A percentile compares a stretch with the other conserved stretches of the same genome.
These are phyloP conservation scores for Eretmochelys imbricata DNA, from an alignment of 2,113 vertebrate species.

Conservation along the genomic window DNA sequence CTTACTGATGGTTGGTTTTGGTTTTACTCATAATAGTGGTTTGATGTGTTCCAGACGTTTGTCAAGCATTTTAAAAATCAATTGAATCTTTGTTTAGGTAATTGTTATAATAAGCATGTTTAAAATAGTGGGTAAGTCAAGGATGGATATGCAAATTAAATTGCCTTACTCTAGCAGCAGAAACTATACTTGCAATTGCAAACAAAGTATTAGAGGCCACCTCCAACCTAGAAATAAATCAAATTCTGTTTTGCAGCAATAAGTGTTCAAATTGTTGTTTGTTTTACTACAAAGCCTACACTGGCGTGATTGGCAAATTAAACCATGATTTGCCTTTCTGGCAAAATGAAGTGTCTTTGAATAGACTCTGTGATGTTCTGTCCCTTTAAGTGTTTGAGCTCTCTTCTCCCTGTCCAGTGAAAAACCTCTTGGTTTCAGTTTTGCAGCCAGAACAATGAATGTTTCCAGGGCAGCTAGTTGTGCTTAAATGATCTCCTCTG, in stretches of 20 bases:
- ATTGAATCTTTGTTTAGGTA: neutral
- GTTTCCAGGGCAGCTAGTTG: neutral
- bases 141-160: neutral
- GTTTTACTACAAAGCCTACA: neutral
- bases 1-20: neutral
- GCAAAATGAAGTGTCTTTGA: neutral
- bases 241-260: neutral
- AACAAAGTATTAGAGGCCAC: neutral
- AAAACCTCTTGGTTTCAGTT: neutral
- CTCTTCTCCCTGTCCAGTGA: neutral
- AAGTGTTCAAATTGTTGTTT: neutral
- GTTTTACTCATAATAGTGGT: neutral
- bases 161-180: fast-evolving
- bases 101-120: neutral
- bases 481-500: neutral
- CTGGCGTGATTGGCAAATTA: fast-evolving
- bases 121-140: neutral
- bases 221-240: neutral
- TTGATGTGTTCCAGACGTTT: neutral
- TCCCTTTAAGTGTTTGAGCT: neutral
- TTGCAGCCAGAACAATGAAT: neutral
- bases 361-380: neutral
- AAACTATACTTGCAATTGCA: neutral
- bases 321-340: neutral
- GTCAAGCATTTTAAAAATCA: neutral